Conservation (phyloP, 2,797 vertebrate species). For the Pangasius macronema region DNA sequence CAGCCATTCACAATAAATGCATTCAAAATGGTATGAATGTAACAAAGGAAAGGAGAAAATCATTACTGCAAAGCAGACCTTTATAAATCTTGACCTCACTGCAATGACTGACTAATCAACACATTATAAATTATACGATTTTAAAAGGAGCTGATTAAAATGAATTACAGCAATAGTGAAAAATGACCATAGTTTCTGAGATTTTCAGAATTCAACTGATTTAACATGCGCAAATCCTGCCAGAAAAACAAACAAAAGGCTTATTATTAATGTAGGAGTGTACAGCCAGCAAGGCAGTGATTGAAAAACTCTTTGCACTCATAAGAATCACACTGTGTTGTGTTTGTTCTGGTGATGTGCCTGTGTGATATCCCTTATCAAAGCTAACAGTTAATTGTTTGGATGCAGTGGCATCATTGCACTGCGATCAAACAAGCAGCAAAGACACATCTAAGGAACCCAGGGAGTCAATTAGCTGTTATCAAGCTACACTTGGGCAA, state of each 20-base stretch:
- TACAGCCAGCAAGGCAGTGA: constrained; percentile 32
- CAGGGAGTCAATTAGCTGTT: constrained; percentile 56
- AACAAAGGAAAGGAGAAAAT: constrained; percentile 24
- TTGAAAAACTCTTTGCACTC: constrained; percentile 27
- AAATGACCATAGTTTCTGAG: constrained; percentile 21
- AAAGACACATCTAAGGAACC: constrained; percentile 40
- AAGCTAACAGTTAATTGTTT: constrained; percentile 49
- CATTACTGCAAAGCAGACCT: constrained; percentile 52
- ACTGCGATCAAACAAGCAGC: constrained; percentile 27
- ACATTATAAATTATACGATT: constrained; percentile 52
- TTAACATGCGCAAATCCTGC: constrained; percentile 38
- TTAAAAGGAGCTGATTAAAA: constrained; percentile 36
- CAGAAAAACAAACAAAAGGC: constrained; percentile 20
- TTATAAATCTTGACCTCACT: constrained; percentile 12
- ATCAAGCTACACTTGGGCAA: constrained; percentile 48
- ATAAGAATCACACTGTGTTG: constrained; percentile 27
- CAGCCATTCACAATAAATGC: neutral
- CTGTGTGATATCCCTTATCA: constrained; percentile 46
- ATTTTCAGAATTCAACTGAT: constrained; percentile 51
- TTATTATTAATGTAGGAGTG: constrained; percentile 43
- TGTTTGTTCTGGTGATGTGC: constrained; percentile 23
- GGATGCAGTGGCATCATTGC: constrained; percentile 34
- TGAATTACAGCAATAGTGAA: constrained; percentile 19
- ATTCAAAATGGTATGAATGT: neutral
- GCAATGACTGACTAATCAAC: constrained; percentile 47